Evolutionary conservation across 1,140 invertebrate species (phyloP), one percentile per base, ranked within the genome.

Genomic region (Bombus confusus): DNA sequence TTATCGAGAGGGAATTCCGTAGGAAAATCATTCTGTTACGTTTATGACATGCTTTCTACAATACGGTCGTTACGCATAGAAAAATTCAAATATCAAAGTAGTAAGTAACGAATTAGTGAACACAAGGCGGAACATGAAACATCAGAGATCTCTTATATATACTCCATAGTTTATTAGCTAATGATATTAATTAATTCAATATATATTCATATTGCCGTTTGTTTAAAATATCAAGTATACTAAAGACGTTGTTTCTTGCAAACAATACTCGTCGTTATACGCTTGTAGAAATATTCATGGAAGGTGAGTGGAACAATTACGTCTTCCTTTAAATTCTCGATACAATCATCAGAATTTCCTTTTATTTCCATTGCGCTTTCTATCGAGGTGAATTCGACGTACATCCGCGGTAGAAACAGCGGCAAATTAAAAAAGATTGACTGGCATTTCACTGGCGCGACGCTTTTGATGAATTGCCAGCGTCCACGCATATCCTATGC

Each of bases 401-500:
- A 5, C 0, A 31, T 34, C n/a, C 43, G 22, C 12, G 18, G 2
- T 28, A 13, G 39, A 18, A 47, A 41, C 31, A 18, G 37, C 59
- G 47, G 77, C 66, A 78, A 87, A 87, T 88, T 76, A 71, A 83
- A 87, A 80, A 66, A 77, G 43, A 87, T 87, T 72, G 68, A 76
- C 79, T 62, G 59, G 31, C 66, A 52, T 88, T 83, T 87, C 78
- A 76, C 57, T 52, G 78, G 71, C 43, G 47, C 78, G 78, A 86
- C 84, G 37, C 41, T 69, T 83, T 87, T 87, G 86, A 87, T 83
- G 79, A 86, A 87, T 87, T 78, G 47, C 80, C 37, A 37, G 37
- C 47, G 43, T 75, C 39, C 85, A 72, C 76, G 86, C 79, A n/a
- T 73, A 87, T 87, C 81, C 74, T 74, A 77, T 76, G 76, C 74